A percentile compares a stretch with the other conserved stretches of the same genome.
phyloP scores from a whole-genome alignment of 2,797 vertebrate genomes.

The Pipistrellus nathusii region DNA sequence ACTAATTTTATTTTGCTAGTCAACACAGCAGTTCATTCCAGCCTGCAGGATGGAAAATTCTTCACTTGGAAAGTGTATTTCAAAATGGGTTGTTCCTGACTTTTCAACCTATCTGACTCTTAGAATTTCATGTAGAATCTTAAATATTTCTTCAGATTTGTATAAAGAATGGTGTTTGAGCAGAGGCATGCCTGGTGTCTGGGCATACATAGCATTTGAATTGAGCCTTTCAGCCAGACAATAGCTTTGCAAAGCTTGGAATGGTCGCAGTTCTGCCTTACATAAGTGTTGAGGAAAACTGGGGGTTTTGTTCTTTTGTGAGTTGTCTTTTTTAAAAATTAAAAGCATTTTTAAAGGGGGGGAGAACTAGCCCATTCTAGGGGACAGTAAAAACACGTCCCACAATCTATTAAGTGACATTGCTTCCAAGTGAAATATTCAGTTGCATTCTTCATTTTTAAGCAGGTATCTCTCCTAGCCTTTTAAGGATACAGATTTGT shows the following conservation, averaged over 20 bases:
- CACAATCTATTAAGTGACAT: constrained; percentile 25
- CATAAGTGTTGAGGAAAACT: constrained; percentile 30
- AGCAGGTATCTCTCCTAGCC: background rate
- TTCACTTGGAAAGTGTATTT: constrained; percentile 44
- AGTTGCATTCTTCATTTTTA: constrained; percentile 10
- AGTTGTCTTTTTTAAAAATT: constrained; percentile 36
- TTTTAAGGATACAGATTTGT: constrained; percentile 25
- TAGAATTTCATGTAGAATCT: constrained; percentile 25
- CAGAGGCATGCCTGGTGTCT: background rate
- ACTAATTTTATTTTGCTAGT: background rate
- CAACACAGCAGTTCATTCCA: background rate
- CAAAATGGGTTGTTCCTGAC: constrained; percentile 19
- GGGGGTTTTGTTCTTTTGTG: background rate
- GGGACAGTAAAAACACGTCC: constrained; percentile 10
- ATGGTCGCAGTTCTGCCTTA: constrained; percentile 25
- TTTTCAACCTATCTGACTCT: constrained; percentile 23
- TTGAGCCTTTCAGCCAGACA: constrained; percentile 65
- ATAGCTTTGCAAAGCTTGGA: constrained; percentile 62
- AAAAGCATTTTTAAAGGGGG: constrained; percentile 17
- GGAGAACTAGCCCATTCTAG: background rate
- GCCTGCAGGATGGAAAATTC: constrained; percentile 40
- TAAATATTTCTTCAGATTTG: constrained; percentile 14
- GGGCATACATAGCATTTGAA: constrained; percentile 48
- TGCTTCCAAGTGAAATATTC: constrained; percentile 44
- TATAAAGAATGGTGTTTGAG: constrained; percentile 4